Conservation (phyloP, 2,797 vertebrate genomes). For the Dryobates pubescens region DNA sequence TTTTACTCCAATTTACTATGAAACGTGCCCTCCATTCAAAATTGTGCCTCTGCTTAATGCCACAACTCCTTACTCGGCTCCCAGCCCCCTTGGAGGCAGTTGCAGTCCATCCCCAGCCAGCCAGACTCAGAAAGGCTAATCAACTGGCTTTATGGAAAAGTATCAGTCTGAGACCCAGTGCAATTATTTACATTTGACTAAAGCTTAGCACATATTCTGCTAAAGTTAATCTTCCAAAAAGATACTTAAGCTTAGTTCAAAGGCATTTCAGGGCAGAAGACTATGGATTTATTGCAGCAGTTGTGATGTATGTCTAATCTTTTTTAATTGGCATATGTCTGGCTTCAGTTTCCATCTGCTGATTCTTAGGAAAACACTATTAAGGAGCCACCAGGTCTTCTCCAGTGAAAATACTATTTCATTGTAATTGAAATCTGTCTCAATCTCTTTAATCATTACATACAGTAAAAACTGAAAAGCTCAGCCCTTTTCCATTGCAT, state of each 20-base stretch:
- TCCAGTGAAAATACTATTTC: not conserved
- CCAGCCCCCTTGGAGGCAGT: not conserved
- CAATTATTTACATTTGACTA: constrained; percentile 28
- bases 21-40: not conserved
- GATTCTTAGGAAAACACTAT: not conserved
- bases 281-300: not conserved
- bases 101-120: not conserved
- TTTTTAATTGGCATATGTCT: constrained; percentile 14
- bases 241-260: not conserved
- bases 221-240: constrained; percentile 24
- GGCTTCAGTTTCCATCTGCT: constrained; percentile 9
- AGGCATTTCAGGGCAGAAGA: not conserved
- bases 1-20: not conserved
- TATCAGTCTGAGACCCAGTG: not conserved
- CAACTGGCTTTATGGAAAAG: not conserved
- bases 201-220: not conserved
- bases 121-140: not conserved
- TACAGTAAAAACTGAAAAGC: not conserved
- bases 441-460: not conserved
- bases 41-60: accelerated
- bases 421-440: not conserved
- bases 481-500: not conserved
- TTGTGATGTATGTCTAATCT: not conserved
- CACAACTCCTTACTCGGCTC: not conserved
- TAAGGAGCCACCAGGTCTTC: not conserved